phyloP scores from a whole-genome alignment of 2,888 invertebrate genomes.

The Salticus scenicus region DNA sequence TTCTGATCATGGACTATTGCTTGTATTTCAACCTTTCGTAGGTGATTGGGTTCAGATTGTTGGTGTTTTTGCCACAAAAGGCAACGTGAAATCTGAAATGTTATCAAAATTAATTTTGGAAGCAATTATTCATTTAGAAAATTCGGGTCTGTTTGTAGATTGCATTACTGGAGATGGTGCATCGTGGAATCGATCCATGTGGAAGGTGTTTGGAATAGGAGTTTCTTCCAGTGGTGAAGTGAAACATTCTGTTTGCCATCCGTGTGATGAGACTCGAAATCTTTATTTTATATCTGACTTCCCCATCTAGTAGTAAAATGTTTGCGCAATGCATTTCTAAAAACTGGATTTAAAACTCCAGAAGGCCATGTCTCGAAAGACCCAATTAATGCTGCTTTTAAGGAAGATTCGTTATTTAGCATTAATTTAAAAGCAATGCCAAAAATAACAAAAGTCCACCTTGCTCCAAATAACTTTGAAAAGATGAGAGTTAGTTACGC shows the following conservation, averaged over 20 bases:
- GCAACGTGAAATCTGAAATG: background rate
- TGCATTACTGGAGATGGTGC: slow-evolving; percentile 26
- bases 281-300: slow-evolving; percentile 33
- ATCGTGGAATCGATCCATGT: slow-evolving; percentile 23
- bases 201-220: slow-evolving; percentile 29
- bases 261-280: background rate
- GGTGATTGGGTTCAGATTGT: slow-evolving; percentile 23
- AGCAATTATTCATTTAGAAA: slow-evolving; percentile 10
- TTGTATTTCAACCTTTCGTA: slow-evolving; percentile 29
- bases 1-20: slow-evolving; percentile 25
- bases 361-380: background rate
- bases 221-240: background rate
- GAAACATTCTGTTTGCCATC: slow-evolving; percentile 3
- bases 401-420: no score
- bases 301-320: slow-evolving; percentile 30
- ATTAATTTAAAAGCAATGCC: no score
- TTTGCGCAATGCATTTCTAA: slow-evolving; percentile 22
- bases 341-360: slow-evolving; percentile 11
- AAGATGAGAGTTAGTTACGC: slow-evolving; percentile 28
- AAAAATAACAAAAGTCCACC: background rate
- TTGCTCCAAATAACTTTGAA: slow-evolving; percentile 22
- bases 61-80: slow-evolving; percentile 2
- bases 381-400: background rate
- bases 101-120: slow-evolving; percentile 18
- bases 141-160: slow-evolving; percentile 25